Percentiles rank a stretch among this genome's conserved stretches.
These are phyloP conservation scores for Leucopsar rothschildi DNA, from an alignment of 2,113 vertebrate genomes.

Conservation along the genomic window DNA sequence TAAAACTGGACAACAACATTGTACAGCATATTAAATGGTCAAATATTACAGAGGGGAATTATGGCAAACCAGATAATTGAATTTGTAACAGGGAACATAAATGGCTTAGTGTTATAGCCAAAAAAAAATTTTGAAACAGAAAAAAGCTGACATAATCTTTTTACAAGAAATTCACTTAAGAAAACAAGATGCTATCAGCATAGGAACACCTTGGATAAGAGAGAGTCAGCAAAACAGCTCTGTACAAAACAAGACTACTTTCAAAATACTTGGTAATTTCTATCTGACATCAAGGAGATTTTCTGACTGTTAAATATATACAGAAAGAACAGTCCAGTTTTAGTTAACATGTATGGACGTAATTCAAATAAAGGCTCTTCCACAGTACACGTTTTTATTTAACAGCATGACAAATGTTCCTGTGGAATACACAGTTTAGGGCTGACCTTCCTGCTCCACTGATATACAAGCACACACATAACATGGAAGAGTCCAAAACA, in stretches of 20 bases:
- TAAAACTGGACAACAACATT: background rate
- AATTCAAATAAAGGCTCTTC: background rate
- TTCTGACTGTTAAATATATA: background rate
- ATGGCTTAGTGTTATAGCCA: slow-evolving; percentile 20
- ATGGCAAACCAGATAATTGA: slow-evolving; percentile 44
- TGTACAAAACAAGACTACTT: background rate
- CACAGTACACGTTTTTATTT: background rate
- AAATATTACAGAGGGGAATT: slow-evolving; percentile 12
- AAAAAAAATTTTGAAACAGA: slow-evolving; percentile 13
- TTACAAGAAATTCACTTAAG: slow-evolving; percentile 45
- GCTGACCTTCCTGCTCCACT: background rate
- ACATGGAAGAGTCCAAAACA: background rate
- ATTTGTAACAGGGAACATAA: slow-evolving; percentile 40
- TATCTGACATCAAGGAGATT: background rate
- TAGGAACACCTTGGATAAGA: slow-evolving; percentile 2
- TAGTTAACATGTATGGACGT: background rate
- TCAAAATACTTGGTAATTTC: background rate
- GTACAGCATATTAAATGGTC: background rate
- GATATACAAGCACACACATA: rapidly evolving
- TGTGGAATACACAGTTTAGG: rapidly evolving
- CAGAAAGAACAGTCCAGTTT: background rate
- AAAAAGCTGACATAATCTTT: slow-evolving; percentile 38
- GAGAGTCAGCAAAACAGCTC: slow-evolving; percentile 37
- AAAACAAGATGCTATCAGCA: slow-evolving; percentile 50
- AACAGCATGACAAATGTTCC: background rate